Evolutionary conservation across 1,140 invertebrate species (phyloP).

Genomic region (Meloidogyne hapla): DNA sequence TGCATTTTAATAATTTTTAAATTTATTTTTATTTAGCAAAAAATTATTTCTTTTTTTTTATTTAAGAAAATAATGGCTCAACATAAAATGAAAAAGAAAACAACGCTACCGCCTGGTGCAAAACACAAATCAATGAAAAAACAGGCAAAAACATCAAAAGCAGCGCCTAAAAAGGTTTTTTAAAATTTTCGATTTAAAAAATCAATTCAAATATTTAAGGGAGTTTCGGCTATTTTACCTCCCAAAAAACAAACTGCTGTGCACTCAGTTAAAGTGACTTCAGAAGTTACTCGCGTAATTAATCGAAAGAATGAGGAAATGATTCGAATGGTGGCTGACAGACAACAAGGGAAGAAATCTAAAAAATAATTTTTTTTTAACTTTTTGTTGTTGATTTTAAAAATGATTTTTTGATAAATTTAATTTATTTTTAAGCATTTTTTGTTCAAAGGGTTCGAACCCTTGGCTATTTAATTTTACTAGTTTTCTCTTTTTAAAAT

Average conservation of each 20-base stretch:
- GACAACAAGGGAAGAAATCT: slow-evolving; percentile 40
- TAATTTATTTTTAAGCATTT: no score
- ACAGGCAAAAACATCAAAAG: slow-evolving; percentile 24
- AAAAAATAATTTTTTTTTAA: slow-evolving; percentile 10
- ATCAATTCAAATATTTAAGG: slow-evolving; percentile 4
- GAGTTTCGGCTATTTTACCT: neutral
- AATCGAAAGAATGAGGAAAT: slow-evolving; percentile 55
- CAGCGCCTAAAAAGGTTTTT: slow-evolving; percentile 37
- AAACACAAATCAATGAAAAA: slow-evolving; percentile 46
- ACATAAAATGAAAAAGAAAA: slow-evolving; percentile 50
- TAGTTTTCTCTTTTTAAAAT: no score
- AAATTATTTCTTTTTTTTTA: no score
- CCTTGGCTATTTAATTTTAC: no score
- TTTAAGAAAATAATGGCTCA: slow-evolving; percentile 46
- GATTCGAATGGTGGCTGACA: slow-evolving; percentile 42
- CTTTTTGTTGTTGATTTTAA: neutral
- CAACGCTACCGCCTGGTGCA: slow-evolving; percentile 43
- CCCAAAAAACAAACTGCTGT: slow-evolving; percentile 31
- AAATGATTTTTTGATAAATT: neutral
- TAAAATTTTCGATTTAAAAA: neutral
- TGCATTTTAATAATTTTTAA: no score
- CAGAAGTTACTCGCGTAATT: slow-evolving; percentile 48
- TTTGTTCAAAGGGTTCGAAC: no score
- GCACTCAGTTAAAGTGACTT: slow-evolving; percentile 34
- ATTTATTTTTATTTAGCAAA: no score